Evolutionary conservation across 2,797 vertebrate species (phyloP), one percentile per base, ranked within the genome.

Genomic region (Kryptolebias ocellatus): DNA sequence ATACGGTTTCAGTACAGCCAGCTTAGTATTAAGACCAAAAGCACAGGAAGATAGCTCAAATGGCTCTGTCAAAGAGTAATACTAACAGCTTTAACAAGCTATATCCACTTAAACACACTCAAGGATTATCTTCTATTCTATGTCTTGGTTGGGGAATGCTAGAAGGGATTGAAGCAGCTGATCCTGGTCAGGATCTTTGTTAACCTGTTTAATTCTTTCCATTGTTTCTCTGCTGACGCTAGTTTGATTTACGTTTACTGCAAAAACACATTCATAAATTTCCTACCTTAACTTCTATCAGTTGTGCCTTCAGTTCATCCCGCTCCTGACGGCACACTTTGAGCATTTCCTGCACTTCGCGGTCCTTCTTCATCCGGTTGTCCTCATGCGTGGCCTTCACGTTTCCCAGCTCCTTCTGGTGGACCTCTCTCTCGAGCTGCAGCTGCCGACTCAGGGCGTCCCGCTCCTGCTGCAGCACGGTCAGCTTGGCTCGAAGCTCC

Each of bases 371-470:
- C 1, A 45, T 84, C 83, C 89, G 92, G 75, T 85, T 70, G 27
- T 87, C 93, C 74, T 95, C 92, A 65, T 89, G 50, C 11, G 89
- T 91, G 0, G 79, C 89, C 61, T 82, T 92, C 53, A 95, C 76
- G 83, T 91, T 92, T 28, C 76, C 82, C 83, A 97, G 31, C 64
- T 98, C 96, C 64, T 92, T 94, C 78, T 93, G 93, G 78, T 98
- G 96, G 80, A 94, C 85, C 53, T 96, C 95, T 65, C 96, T 93
- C 87, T 98, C 95, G 1, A 96, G 91, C 88, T 95, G 95, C 84
- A 98, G 89, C 85, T 98, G 96, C 68, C 89, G 86, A 10, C 90
- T 90, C 60, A 94, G 64, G 1, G 93, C 83, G 1, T 83, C 80
- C 20, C 88, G 78, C 70, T 98, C 96, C 63, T 96, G 93, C 60